Base-by-base conservation (phyloP, 64 coral and sea anemone species). In the Stichodactyla helianthus region DNA sequence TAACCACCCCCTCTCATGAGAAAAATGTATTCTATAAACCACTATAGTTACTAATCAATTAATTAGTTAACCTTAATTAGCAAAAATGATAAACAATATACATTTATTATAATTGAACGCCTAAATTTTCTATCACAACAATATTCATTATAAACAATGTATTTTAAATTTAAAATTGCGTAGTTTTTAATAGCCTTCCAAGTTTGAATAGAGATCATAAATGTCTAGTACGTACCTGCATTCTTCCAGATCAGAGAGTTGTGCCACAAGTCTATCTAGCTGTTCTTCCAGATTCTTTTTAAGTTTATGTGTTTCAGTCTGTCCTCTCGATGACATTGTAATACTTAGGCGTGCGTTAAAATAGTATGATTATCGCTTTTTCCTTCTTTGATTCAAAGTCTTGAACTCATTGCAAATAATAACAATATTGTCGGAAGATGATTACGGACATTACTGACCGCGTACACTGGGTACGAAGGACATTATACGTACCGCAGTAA, bases 261-360 rank as follows among this genome's bases (percentile, higher is more conserved):
- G 95, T 50, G 90, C 92, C 17, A 98, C 93, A 54, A 98, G 59
- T 62, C 95, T 88, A 77, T 98, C 95, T 50, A 98, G 89, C 85
- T 98, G 95, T 17, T 98, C 95, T 79, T 89, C 95, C 6, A 98
- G 90, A 87, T 98, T 98, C 51, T 88, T 87, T 59, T 94, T 92
- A 17, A 98, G 82, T 63, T 98, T 98, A 18, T 94, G 89, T 15
- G 95, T 98, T 50, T 98, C 95, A 9, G 89, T 89, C 77, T 92
- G 87, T 54, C 95, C 95, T 92, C 95, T 92, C 16, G 95, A 98
- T 26, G 95, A 89, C 95, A 98, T 98, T 50, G 53, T 10, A 28
- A 79, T 50, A 22, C 20, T 65, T 17, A 15, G 22, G 18, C 18
- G 18, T 65, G 5, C 9, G 5, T 65, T 65, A 23, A 65, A 65